Evolutionary conservation across 2,113 vertebrate genomes (phyloP).

Genomic region (Gadus macrocephalus): DNA sequence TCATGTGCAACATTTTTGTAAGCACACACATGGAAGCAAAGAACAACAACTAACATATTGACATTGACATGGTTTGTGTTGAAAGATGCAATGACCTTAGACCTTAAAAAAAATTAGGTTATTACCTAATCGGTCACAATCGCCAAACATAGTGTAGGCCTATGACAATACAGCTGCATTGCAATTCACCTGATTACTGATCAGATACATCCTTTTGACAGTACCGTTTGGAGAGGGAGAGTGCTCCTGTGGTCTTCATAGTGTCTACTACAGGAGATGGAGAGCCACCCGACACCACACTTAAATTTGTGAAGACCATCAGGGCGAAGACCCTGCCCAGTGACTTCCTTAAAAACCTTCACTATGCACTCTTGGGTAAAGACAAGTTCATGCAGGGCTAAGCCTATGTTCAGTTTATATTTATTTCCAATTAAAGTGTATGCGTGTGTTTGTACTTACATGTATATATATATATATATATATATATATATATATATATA

Average conservation of each 20-base stretch:
- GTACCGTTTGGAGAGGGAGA: slow-evolving; percentile 86
- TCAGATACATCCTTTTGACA: slow-evolving; percentile 43
- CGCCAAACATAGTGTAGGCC: too few relatives aligned
- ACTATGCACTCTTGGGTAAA: slow-evolving; percentile 88
- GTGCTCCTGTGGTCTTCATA: slow-evolving; percentile 84
- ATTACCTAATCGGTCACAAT: too few relatives aligned
- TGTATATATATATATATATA: too few relatives aligned
- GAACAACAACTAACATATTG: too few relatives aligned
- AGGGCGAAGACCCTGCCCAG: slow-evolving; percentile 70
- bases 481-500: too few relatives aligned
- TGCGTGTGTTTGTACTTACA: not conserved
- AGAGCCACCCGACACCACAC: slow-evolving; percentile 86
- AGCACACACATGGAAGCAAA: too few relatives aligned
- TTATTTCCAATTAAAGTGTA: not conserved
- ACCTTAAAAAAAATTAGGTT: too few relatives aligned
- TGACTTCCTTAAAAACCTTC: slow-evolving; percentile 79
- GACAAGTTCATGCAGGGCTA: not conserved
- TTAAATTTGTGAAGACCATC: slow-evolving; percentile 82
- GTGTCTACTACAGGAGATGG: slow-evolving; percentile 93
- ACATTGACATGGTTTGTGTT: too few relatives aligned
- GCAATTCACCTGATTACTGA: too few relatives aligned
- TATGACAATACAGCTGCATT: too few relatives aligned
- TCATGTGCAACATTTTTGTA: too few relatives aligned
- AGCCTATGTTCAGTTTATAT: not conserved
- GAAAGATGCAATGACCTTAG: too few relatives aligned